Evolutionary conservation across 23 tunicate species (phyloP).

Genomic region (Ciona savignyi): DNA sequence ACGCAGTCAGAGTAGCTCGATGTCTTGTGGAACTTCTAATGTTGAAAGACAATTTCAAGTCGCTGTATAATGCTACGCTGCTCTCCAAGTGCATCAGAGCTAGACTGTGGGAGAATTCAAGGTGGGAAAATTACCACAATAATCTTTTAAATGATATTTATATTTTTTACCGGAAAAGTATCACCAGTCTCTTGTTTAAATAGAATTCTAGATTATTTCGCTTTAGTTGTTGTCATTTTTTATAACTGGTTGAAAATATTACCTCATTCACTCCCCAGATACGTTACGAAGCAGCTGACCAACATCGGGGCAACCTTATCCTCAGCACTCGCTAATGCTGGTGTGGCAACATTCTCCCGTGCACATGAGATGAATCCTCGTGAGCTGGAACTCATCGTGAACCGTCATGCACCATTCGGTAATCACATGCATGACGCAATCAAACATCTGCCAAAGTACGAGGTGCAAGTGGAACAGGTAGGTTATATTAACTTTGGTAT

Average conservation of each 20-base stretch:
- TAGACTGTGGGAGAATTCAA: slow-evolving; percentile 77
- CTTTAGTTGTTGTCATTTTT: no score
- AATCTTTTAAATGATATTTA: no score
- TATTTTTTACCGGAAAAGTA: no score
- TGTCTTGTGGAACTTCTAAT: slow-evolving; percentile 67
- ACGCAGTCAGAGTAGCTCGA: slow-evolving; percentile 46
- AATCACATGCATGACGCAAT: slow-evolving; percentile 48
- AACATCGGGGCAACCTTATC: slow-evolving; percentile 63
- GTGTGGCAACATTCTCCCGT: slow-evolving; percentile 48
- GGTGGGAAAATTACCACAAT: no score
- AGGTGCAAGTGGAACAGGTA: slow-evolving; percentile 54
- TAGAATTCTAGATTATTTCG: no score
- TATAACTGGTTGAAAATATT: no score
- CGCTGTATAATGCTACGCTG: slow-evolving; percentile 35
- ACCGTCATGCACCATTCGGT: slow-evolving; percentile 78
- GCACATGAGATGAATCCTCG: slow-evolving; percentile 49
- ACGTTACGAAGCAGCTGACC: slow-evolving; percentile 59
- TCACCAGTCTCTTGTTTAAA: no score
- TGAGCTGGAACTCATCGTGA: slow-evolving; percentile 68
- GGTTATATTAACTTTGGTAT: no score
- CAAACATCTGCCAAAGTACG: slow-evolving; percentile 42
- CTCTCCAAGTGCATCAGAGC: slow-evolving; percentile 72
- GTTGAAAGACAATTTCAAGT: slow-evolving; percentile 32
- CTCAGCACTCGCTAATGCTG: slow-evolving; percentile 63
- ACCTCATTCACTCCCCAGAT: no score